Evolutionary conservation across 1,140 invertebrate species (phyloP), one percentile per base, ranked within the genome.

Genomic region (Zophobas atratus): DNA sequence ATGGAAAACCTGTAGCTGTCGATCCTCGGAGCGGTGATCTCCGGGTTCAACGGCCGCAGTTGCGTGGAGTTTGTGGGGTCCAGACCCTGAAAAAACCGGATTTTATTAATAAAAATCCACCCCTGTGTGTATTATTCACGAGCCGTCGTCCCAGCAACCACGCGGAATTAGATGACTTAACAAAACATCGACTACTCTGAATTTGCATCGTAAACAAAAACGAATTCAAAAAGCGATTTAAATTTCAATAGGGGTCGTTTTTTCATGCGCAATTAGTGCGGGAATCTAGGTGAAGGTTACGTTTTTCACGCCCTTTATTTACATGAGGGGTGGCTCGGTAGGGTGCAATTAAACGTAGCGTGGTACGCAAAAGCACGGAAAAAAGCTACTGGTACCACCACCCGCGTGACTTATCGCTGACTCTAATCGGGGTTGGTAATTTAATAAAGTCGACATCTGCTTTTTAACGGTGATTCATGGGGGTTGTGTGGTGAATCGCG

Each of bases 1-100:
- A 97, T 96, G 36, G 95, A 97, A 86, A 97, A 96, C 81, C 96
- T 90, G 87, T 96, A 97, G 56, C 94, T 93, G 86, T 96, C 95
- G 82, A 95, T 95, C 78, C 94, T 90, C 33, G 92, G 92, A 46
- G 90, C 89, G 76, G 91, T 89, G 80, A 92, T 89, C 80, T 92
- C 91, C 49, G 90, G 88, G 81, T 89, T 90, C 81, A 90, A 88
- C 48, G 90, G 89, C 82, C 88, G 88, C 77, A 90, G 86, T 75
- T 87, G 87, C 63, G 87, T 87, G n/a, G 89, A 88, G 82, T 88
- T 89, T 70, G 88, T 87, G 86, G 89, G 91, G 82, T 92, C 91
- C 82, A 92, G 84, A 78, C 91, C 91, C 92, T 92, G 86, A 4
- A 91, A 71, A 38, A 41, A 46, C 43, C 43, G 1, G 41, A 57